Evolutionary conservation across 2,888 invertebrate genomes (phyloP).

Genomic region (Chrysolina americana): DNA sequence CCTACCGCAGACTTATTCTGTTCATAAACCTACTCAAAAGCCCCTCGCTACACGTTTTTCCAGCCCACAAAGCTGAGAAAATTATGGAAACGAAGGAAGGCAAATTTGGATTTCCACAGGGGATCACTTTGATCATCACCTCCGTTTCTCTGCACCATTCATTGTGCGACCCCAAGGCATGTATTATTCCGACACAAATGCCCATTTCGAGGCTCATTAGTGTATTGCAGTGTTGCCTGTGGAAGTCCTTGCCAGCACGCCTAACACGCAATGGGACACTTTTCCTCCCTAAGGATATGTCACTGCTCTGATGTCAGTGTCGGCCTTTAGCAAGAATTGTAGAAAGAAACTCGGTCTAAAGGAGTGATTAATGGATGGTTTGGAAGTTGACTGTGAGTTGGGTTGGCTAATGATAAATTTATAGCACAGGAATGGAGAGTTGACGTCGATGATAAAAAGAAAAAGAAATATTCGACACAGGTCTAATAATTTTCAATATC

Average conservation of each 20-base stretch:
- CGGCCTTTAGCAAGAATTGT: neutral
- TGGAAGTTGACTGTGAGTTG: too few relatives aligned
- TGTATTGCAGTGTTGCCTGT: conserved; percentile 2
- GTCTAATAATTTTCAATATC: too few relatives aligned
- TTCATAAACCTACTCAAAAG: too few relatives aligned
- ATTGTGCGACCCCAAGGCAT: neutral
- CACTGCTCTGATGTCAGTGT: neutral
- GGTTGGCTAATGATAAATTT: too few relatives aligned
- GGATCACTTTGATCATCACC: neutral
- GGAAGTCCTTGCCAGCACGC: neutral
- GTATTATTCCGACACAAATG: conserved; percentile 18
- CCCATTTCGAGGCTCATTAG: conserved; percentile 10
- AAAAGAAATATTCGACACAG: too few relatives aligned
- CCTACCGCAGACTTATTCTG: too few relatives aligned
- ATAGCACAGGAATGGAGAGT: too few relatives aligned
- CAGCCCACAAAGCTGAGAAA: neutral
- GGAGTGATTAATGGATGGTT: too few relatives aligned
- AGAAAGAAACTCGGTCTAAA: neutral
- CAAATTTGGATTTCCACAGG: neutral
- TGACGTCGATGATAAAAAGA: too few relatives aligned
- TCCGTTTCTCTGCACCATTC: neutral
- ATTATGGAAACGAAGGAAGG: neutral
- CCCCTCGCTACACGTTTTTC: neutral
- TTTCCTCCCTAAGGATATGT: neutral
- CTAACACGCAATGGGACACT: conserved; percentile 12